Conservation (phyloP, 2,113 vertebrate genomes). For the Tetraodon nigroviridis region DNA sequence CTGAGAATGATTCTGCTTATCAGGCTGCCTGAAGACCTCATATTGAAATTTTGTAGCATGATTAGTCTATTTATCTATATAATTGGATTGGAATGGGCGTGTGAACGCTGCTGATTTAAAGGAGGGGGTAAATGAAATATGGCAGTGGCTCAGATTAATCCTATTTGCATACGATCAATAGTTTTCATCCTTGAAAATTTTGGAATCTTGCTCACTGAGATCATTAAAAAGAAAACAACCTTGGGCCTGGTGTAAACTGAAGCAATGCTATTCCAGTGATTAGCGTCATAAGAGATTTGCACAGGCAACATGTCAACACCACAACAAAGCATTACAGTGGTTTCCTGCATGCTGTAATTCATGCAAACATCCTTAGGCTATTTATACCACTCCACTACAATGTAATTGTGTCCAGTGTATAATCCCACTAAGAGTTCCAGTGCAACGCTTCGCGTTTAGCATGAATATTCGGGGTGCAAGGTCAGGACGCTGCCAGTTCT, state of each 20-base stretch:
- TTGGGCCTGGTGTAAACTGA: slow-evolving; percentile 59
- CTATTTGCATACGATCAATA: slow-evolving; percentile 75
- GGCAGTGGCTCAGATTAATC: slow-evolving; percentile 66
- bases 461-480: slow-evolving; percentile 65
- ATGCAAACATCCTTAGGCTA: slow-evolving; percentile 73
- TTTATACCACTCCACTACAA: slow-evolving; percentile 65
- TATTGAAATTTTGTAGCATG: slow-evolving; percentile 78
- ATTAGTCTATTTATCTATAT: slow-evolving; percentile 82
- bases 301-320: slow-evolving; percentile 56
- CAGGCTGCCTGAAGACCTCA: slow-evolving; percentile 69
- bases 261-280: slow-evolving; percentile 62
- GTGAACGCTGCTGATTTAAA: slow-evolving; percentile 60
- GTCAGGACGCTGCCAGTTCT: background rate
- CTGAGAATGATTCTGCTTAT: slow-evolving; percentile 76
- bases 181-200: slow-evolving; percentile 59
- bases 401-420: slow-evolving; percentile 72
- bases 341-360: slow-evolving; percentile 63
- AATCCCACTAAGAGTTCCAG: slow-evolving; percentile 70
- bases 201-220: slow-evolving; percentile 70
- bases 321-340: slow-evolving; percentile 65
- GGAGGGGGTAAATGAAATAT: slow-evolving; percentile 55
- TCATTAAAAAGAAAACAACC: slow-evolving; percentile 70
- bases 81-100: slow-evolving; percentile 76
- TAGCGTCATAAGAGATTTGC: slow-evolving; percentile 68
- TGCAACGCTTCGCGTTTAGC: slow-evolving; percentile 60